These are phyloP conservation scores for Electrona antarctica DNA, from an alignment of 2,113 vertebrate genomes.

Conservation along the genomic window DNA sequence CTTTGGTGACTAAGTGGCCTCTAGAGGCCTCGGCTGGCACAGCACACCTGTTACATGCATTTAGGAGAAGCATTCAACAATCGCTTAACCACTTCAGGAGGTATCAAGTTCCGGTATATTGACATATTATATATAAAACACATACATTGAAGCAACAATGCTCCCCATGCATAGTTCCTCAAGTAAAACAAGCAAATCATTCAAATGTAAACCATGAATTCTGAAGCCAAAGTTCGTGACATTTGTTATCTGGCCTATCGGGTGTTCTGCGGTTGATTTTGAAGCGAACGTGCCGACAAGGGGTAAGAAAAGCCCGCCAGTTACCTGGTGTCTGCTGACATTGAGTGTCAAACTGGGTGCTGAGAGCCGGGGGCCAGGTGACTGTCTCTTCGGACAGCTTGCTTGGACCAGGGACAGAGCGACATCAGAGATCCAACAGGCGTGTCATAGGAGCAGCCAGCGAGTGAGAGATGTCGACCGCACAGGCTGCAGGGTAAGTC, in stretches of 20 bases:
- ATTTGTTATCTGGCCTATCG: slow-evolving; percentile 36
- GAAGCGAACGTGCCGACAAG: slow-evolving; percentile 53
- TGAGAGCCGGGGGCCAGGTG: slow-evolving; percentile 53
- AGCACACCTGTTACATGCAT: slow-evolving; percentile 37
- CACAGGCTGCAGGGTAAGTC: slow-evolving; percentile 33
- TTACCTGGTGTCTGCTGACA: slow-evolving; percentile 67
- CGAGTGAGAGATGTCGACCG: slow-evolving; percentile 22
- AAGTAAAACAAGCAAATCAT: background rate
- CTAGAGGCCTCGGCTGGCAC: slow-evolving; percentile 11
- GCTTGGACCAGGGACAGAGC: slow-evolving; percentile 45
- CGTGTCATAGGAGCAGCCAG: slow-evolving; percentile 20
- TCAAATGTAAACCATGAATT: slow-evolving; percentile 39
- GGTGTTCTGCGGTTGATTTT: slow-evolving; percentile 45
- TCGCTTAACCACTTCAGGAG: too few relatives aligned
- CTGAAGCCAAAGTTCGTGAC: slow-evolving; percentile 8
- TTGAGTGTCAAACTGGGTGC: slow-evolving; percentile 59
- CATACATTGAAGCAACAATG: background rate
- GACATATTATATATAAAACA: too few relatives aligned
- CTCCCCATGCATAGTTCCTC: background rate
- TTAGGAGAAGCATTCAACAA: background rate
- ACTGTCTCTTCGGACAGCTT: slow-evolving; percentile 22
- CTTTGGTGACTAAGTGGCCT: slow-evolving; percentile 22
- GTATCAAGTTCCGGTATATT: too few relatives aligned
- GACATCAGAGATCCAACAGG: slow-evolving; percentile 48
- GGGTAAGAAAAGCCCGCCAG: slow-evolving; percentile 46